These are phyloP conservation scores for Callinectes sapidus DNA, from an alignment of 2,888 invertebrate species.

Conservation along the genomic window DNA sequence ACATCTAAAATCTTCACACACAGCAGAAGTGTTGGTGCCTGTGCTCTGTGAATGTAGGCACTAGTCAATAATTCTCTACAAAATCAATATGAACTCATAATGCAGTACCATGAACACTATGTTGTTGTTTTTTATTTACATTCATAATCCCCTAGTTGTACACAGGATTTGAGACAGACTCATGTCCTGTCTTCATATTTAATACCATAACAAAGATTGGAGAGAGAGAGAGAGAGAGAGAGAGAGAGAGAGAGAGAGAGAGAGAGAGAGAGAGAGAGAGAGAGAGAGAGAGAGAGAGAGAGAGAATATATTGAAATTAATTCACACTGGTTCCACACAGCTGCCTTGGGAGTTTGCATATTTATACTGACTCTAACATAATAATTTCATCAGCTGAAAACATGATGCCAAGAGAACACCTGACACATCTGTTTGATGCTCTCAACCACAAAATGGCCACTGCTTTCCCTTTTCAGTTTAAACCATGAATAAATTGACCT, in stretches of 20 bases:
- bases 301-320: not conserved
- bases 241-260: conserved; percentile 25
- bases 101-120: not conserved
- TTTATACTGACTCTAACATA: not conserved
- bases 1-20: not conserved
- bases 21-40: not conserved
- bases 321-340: not conserved
- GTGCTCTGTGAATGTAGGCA: not conserved
- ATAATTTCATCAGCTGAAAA: too few relatives aligned
- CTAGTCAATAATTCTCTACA: not conserved
- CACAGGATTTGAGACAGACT: too few relatives aligned
- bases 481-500: too few relatives aligned
- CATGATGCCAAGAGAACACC: too few relatives aligned
- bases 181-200: too few relatives aligned
- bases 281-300: conserved; percentile 23
- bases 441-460: too few relatives aligned
- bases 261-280: not conserved
- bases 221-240: conserved; percentile 21
- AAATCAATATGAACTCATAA: not conserved
- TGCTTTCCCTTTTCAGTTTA: too few relatives aligned
- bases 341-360: not conserved
- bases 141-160: not conserved
- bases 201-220: not conserved
- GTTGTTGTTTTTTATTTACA: not conserved
- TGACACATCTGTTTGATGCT: too few relatives aligned